Evolutionary conservation across 2,113 vertebrate species (phyloP).

Genomic region (Illadopsis cleaveri): DNA sequence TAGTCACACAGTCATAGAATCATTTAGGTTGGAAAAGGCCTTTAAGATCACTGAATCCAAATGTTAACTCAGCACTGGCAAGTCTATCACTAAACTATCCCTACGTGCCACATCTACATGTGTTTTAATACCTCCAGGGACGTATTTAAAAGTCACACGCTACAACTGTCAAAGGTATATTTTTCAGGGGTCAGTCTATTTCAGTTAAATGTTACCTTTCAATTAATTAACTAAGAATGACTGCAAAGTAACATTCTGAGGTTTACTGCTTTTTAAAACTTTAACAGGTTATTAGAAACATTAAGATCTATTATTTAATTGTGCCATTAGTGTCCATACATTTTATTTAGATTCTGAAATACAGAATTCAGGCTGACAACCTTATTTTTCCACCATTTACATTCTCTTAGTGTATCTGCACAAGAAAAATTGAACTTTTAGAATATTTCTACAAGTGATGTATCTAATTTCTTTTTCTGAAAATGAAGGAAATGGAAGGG

Average conservation of each 20-base stretch:
- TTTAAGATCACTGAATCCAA: background rate
- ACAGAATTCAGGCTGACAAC: slow-evolving; percentile 65
- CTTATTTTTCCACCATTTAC: slow-evolving; percentile 75
- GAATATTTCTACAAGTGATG: slow-evolving; percentile 38
- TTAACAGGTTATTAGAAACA: slow-evolving; percentile 40
- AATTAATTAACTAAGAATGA: slow-evolving; percentile 68
- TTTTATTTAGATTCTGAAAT: slow-evolving; percentile 53
- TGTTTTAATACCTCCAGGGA: background rate
- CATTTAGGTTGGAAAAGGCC: background rate
- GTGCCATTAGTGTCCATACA: slow-evolving; percentile 31
- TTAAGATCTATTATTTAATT: slow-evolving; percentile 35
- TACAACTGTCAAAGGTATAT: background rate
- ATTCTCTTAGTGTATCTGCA: slow-evolving; percentile 30
- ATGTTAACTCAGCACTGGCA: background rate
- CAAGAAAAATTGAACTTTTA: slow-evolving; percentile 56
- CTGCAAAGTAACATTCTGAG: slow-evolving; percentile 56
- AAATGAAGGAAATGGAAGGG: background rate
- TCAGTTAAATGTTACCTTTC: slow-evolving; percentile 20
- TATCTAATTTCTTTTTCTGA: background rate
- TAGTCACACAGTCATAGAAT: background rate
- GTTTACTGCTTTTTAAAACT: slow-evolving; percentile 64
- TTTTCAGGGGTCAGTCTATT: slow-evolving; percentile 13
- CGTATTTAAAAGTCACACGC: background rate
- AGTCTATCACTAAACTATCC: background rate
- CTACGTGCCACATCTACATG: background rate